phyloP scores from a whole-genome alignment of 2,113 vertebrate species.

The Psittacara wagleri region DNA sequence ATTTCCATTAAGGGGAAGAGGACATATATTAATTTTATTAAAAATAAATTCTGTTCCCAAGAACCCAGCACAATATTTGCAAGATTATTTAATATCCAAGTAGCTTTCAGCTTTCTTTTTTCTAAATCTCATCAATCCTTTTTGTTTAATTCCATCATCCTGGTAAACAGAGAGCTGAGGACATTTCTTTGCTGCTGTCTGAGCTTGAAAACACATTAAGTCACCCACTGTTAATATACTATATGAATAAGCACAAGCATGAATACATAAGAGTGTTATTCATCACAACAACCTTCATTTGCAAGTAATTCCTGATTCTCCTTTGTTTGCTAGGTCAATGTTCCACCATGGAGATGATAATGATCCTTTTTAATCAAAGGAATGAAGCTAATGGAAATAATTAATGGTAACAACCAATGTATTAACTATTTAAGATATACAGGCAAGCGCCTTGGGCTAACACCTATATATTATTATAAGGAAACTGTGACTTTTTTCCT shows the following conservation, averaged over 20 bases:
- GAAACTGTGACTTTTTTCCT: neutral
- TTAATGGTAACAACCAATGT: neutral
- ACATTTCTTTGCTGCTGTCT: neutral
- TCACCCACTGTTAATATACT: neutral
- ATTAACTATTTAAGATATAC: neutral
- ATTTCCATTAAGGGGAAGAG: neutral
- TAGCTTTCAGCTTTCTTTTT: neutral
- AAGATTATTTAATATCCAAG: neutral
- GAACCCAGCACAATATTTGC: neutral
- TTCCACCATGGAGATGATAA: neutral
- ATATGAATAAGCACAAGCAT: neutral
- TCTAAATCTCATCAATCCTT: neutral
- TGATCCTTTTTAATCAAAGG: neutral
- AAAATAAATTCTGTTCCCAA: neutral
- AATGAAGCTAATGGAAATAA: constrained; percentile 4
- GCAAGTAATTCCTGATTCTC: constrained; percentile 5
- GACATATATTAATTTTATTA: neutral
- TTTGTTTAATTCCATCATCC: neutral
- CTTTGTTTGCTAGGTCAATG: neutral
- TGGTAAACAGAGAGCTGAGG: neutral
- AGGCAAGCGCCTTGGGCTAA: neutral
- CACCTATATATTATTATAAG: neutral
- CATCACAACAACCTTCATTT: neutral
- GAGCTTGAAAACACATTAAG: neutral
- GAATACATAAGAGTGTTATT: neutral